Evolutionary conservation across 1,140 invertebrate species (phyloP), one percentile per base, ranked within the genome.

Genomic region (Calycopis cecrops): DNA sequence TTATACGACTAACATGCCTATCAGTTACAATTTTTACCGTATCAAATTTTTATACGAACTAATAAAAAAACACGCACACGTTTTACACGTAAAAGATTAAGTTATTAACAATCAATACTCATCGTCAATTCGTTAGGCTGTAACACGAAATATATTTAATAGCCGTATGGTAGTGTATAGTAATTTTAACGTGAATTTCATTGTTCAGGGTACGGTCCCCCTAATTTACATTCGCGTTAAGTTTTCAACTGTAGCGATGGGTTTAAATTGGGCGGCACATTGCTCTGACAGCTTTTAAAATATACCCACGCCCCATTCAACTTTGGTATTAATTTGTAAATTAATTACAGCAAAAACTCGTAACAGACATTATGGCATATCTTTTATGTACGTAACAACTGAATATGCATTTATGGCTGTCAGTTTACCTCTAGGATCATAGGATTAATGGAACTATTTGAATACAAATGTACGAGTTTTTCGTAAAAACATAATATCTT

Each of bases 211-310:
- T 61, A 73, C 76, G 70, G 72, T 73, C 76, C 78, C 81, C 80
- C 71, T 74, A 75, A 78, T 80, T 80, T 69, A 71, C 71, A 62
- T 65, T 67, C 58, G 57, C 62, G 57, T 63, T 69, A 72, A 79
- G 60, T 81, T 78, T 69, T 58, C 52, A 64, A 69, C 59, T 72
- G 59, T 68, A 69, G 56, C 57, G 59, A 48, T 60, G 48, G 59
- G 63, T 60, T 64, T 62, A 59, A 57, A 56, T 60, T 58, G 58
- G 59, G 78, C 74, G 69, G 68, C 82, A 83, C 80, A 58, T 79
- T 80, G 79, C 55, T 57, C 62, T 79, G 82, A 85, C 82, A 79
- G 74, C 76, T 68, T 70, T 79, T 85, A 82, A 78, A 79, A 79
- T 79, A 81, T 84, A 59, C 55, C 69, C 65, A 72, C 62, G 60